These are phyloP conservation scores for Todiramphus chloris DNA, from an alignment of 2,113 vertebrate species.

Conservation along the genomic window DNA sequence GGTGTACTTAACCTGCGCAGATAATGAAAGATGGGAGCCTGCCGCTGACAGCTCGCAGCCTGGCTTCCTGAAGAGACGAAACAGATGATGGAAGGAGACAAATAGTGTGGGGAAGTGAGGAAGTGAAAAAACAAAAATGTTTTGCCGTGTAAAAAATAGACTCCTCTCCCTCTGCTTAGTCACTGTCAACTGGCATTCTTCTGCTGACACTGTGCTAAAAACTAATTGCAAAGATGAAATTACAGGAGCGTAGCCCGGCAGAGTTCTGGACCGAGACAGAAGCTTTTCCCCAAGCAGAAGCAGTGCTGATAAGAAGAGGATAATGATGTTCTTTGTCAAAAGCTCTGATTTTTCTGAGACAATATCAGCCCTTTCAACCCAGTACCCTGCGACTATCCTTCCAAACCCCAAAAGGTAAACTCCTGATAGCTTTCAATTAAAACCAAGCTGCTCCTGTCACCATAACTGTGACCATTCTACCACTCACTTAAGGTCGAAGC, in stretches of 20 bases:
- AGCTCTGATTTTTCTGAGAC: not conserved
- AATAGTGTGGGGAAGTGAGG: not conserved
- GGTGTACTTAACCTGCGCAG: not conserved
- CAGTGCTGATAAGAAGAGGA: not conserved
- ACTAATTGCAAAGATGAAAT: not conserved
- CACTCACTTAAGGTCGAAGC: not conserved
- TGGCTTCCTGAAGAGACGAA: not conserved
- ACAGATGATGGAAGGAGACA: not conserved
- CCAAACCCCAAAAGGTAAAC: not conserved
- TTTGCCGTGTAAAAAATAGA: not conserved
- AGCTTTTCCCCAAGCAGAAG: not conserved
- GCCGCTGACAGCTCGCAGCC: not conserved
- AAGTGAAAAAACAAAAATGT: not conserved
- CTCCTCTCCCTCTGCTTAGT: not conserved
- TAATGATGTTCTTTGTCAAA: not conserved
- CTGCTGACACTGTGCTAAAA: not conserved
- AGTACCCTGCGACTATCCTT: not conserved
- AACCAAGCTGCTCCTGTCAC: not conserved
- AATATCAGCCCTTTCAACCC: not conserved
- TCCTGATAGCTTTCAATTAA: not conserved
- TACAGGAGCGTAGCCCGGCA: not conserved
- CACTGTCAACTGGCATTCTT: not conserved
- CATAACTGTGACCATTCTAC: not conserved
- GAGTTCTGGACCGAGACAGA: not conserved
- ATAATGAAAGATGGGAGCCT: not conserved